These are phyloP conservation scores for Heliconius ethilla DNA, from an alignment of 2,888 invertebrate genomes.

Conservation along the genomic window DNA sequence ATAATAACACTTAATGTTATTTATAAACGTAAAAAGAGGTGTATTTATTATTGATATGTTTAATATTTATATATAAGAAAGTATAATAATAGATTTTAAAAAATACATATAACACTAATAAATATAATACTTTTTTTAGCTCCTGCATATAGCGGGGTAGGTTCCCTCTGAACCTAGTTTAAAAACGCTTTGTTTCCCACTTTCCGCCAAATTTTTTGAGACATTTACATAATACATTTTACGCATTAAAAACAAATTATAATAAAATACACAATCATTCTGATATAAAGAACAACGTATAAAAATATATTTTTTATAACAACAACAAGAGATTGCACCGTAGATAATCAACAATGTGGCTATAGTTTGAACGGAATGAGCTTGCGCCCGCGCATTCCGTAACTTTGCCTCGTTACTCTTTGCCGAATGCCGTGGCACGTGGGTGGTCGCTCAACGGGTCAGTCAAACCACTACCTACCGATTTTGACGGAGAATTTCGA, in stretches of 20 bases:
- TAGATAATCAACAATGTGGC: conserved; percentile 24
- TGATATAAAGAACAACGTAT: not conserved
- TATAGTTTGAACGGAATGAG: conserved; percentile 22
- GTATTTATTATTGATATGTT: not conserved
- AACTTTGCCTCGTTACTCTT: conserved; percentile 28
- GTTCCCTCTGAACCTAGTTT: too few relatives aligned
- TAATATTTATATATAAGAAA: not conserved
- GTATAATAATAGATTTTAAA: not conserved
- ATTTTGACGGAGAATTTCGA: conserved; percentile 5
- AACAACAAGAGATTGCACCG: conserved; percentile 10
- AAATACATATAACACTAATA: too few relatives aligned
- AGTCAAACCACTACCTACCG: not conserved
- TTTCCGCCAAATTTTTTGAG: not conserved
- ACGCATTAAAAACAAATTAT: not conserved
- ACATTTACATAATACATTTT: not conserved
- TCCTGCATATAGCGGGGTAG: too few relatives aligned
- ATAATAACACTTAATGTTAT: too few relatives aligned
- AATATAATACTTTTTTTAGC: too few relatives aligned
- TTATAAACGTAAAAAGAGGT: not conserved
- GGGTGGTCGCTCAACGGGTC: conserved; percentile 28
- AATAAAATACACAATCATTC: not conserved
- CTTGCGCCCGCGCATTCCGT: conserved; percentile 29
- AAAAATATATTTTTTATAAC: not conserved
- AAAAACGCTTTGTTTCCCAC: too few relatives aligned
- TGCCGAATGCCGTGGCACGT: conserved; percentile 27